phyloP scores from a whole-genome alignment of 1,140 invertebrate genomes.

The Scaptomyza hsui region DNA sequence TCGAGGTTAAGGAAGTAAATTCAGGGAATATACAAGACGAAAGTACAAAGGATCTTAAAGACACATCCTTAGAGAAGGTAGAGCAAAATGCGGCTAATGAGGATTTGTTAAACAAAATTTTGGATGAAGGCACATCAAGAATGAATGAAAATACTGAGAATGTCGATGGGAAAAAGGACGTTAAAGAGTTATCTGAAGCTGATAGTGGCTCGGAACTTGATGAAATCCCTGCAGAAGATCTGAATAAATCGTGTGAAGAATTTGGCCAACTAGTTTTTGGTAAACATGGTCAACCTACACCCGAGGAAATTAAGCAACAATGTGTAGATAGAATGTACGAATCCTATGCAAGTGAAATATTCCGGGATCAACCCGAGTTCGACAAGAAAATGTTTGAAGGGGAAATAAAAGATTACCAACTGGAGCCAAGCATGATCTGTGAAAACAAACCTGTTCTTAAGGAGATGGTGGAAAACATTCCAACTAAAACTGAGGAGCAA shows the following conservation, averaged over 20 bases:
- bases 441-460: background rate
- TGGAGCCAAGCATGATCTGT: background rate
- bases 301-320: conserved; percentile 36
- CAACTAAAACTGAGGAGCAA: conserved; percentile 34
- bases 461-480: background rate
- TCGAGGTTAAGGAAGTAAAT: background rate
- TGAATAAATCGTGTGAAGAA: conserved; percentile 16
- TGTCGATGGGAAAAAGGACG: background rate
- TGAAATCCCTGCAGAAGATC: background rate
- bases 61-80: background rate
- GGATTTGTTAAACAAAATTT: background rate
- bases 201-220: conserved; percentile 42
- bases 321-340: conserved; percentile 45
- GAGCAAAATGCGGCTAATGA: background rate
- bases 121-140: background rate
- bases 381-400: conserved; percentile 20
- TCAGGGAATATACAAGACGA: background rate
- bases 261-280: conserved; percentile 18
- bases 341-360: conserved; percentile 9
- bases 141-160: background rate
- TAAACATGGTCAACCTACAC: background rate
- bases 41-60: background rate
- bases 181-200: background rate
- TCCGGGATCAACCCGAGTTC: conserved; percentile 5
- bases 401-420: background rate